These are phyloP conservation scores for Myotis yumanensis DNA, from an alignment of 2,113 vertebrate species.

Conservation along the genomic window DNA sequence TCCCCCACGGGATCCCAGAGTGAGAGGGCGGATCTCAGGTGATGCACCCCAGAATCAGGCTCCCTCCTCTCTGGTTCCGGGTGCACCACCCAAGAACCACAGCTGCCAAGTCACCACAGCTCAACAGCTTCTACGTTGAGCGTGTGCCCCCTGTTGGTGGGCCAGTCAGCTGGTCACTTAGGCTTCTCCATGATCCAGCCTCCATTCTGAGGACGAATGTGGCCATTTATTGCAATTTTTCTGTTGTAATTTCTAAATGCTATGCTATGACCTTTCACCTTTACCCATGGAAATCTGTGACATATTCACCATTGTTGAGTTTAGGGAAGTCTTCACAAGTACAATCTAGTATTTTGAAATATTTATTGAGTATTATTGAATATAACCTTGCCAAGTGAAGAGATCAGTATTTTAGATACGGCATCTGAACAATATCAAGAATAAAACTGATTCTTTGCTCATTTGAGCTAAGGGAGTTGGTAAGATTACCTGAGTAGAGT, in stretches of 20 bases:
- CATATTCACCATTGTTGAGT: neutral
- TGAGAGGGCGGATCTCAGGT: no score
- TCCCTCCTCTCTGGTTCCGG: no score
- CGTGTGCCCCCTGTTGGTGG: no score
- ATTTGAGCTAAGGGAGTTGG: neutral
- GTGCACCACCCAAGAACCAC: no score
- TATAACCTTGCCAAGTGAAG: neutral
- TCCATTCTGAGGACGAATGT: conserved; percentile 17
- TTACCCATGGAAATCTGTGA: conserved; percentile 5
- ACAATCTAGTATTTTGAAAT: neutral
- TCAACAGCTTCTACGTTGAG: no score
- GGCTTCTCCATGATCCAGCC: neutral
- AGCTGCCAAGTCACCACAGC: no score
- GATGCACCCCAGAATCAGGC: no score
- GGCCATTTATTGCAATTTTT: conserved; percentile 24
- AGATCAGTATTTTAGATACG: neutral
- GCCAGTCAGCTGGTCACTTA: no score
- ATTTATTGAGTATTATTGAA: neutral
- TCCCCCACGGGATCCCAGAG: no score
- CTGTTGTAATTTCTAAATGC: conserved; percentile 39
- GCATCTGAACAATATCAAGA: neutral
- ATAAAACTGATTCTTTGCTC: neutral
- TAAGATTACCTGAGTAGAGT: neutral
- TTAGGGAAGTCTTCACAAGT: conserved; percentile 23
- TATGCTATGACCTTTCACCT: conserved; percentile 53